phyloP scores from a whole-genome alignment of 1,140 invertebrate genomes.

The Cardiocondyla obscurior region DNA sequence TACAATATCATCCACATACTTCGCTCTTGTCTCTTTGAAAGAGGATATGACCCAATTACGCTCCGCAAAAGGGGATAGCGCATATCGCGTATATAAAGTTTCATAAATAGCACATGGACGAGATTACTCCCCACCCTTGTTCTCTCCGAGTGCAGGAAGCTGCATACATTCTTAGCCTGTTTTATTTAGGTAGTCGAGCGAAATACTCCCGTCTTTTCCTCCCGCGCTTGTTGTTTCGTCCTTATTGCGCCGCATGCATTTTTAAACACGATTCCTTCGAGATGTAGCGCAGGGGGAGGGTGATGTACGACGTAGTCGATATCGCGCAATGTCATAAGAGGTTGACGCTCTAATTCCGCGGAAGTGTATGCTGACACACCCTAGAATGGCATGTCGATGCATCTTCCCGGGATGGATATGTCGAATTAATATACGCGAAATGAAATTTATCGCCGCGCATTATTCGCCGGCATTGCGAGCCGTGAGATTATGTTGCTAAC shows the following conservation, averaged over 20 bases:
- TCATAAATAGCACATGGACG: slow-evolving; percentile 51
- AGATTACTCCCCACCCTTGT: slow-evolving; percentile 44
- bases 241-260: slow-evolving; percentile 46
- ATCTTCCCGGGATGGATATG: slow-evolving; percentile 57
- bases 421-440: slow-evolving; percentile 59
- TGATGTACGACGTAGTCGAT: slow-evolving; percentile 51
- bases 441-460: slow-evolving; percentile 54
- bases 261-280: slow-evolving; percentile 48
- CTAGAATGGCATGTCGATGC: slow-evolving; percentile 56
- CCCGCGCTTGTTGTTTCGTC: slow-evolving; percentile 30
- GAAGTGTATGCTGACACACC: slow-evolving; percentile 42
- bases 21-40: slow-evolving; percentile 51
- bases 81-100: slow-evolving; percentile 51
- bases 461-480: neutral
- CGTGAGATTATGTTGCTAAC: slow-evolving; percentile 12
- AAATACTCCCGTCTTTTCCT: slow-evolving; percentile 42
- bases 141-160: slow-evolving; percentile 39
- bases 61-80: slow-evolving; percentile 43
- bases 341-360: slow-evolving; percentile 57
- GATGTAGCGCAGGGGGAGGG: slow-evolving; percentile 10
- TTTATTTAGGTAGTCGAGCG: slow-evolving; percentile 50
- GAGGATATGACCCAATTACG: slow-evolving; percentile 50
- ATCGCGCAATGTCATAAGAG: slow-evolving; percentile 52
- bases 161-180: slow-evolving; percentile 44
- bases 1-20: slow-evolving; percentile 37